phyloP scores from a whole-genome alignment of 2,888 invertebrate genomes.

The Cyclophora punctaria region DNA sequence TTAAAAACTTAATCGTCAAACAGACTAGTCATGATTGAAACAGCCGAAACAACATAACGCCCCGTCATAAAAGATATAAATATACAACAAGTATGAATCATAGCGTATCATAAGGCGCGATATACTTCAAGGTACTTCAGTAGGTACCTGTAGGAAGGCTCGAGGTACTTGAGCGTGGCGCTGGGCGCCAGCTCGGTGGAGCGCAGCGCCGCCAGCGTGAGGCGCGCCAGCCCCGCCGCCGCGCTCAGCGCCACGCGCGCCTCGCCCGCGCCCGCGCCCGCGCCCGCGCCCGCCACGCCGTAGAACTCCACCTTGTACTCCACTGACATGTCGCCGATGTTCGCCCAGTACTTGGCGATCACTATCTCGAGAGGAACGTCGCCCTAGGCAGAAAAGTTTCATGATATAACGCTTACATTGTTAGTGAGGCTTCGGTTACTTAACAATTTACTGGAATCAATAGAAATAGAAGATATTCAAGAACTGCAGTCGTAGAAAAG shows the following conservation, averaged over 20 bases:
- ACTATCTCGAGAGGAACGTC: constrained; percentile 90
- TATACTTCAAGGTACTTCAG: too few species aligned
- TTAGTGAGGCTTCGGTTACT: too few species aligned
- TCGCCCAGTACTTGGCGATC: constrained; percentile 97
- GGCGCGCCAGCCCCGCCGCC: constrained; percentile 83
- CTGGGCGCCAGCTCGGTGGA: constrained; percentile 87
- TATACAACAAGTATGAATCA: too few species aligned
- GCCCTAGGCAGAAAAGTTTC: constrained; percentile 57
- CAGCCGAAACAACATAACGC: too few species aligned
- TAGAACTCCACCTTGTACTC: constrained; percentile 87
- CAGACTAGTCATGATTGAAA: too few species aligned
- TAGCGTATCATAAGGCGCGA: too few species aligned
- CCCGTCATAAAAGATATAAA: too few species aligned
- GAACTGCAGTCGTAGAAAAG: too few species aligned
- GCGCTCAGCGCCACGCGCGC: constrained; percentile 80
- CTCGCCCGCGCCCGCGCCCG: constrained; percentile 75
- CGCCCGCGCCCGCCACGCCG: constrained; percentile 85
- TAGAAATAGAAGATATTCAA: too few species aligned
- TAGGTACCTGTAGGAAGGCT: constrained; percentile 78
- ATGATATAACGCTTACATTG: too few species aligned
- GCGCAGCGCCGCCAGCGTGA: constrained; percentile 82
- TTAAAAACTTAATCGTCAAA: too few species aligned
- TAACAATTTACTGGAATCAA: too few species aligned
- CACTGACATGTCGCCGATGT: constrained; percentile 83
- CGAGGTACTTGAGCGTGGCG: constrained; percentile 83